Conservation (phyloP, 2,797 vertebrate genomes). For the Tadarida brasiliensis region DNA sequence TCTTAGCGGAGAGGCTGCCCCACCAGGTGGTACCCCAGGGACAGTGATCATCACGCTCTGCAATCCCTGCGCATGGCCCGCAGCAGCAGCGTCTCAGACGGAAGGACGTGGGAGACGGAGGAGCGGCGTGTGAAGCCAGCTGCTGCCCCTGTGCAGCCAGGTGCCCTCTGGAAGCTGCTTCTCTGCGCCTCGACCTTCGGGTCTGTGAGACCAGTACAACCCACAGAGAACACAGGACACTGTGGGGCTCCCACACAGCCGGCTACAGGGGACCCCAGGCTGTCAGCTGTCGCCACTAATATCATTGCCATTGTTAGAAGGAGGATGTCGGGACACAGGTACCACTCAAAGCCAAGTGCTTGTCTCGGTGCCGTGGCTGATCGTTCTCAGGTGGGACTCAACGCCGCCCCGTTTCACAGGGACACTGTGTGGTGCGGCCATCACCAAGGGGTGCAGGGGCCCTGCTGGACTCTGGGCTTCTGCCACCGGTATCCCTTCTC, state of each 20-base stretch:
- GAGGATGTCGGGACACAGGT: not conserved
- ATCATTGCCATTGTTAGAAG: not conserved
- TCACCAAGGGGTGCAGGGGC: not conserved
- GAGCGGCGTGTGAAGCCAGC: not conserved
- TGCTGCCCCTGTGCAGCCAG: not conserved
- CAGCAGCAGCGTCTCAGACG: not conserved
- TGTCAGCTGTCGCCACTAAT: not conserved
- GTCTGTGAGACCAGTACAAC: not conserved
- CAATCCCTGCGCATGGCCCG: no score
- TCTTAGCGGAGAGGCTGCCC: not conserved
- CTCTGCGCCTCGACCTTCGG: not conserved
- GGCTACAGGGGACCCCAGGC: not conserved
- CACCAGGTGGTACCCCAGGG: not conserved
- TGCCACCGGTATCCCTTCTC: not conserved
- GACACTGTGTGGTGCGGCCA: not conserved
- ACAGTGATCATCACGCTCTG: not conserved
- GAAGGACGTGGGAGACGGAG: not conserved
- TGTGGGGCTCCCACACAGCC: not conserved
- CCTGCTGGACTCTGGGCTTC: not conserved
- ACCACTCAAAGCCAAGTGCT: not conserved
- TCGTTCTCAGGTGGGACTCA: slow-evolving; percentile 13
- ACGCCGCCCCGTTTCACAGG: slow-evolving; percentile 9
- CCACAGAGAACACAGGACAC: not conserved
- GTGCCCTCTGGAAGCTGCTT: not conserved
- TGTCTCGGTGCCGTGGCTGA: not conserved